Conservation (phyloP, 2,113 vertebrate genomes). For the Coracopsis vasa region DNA sequence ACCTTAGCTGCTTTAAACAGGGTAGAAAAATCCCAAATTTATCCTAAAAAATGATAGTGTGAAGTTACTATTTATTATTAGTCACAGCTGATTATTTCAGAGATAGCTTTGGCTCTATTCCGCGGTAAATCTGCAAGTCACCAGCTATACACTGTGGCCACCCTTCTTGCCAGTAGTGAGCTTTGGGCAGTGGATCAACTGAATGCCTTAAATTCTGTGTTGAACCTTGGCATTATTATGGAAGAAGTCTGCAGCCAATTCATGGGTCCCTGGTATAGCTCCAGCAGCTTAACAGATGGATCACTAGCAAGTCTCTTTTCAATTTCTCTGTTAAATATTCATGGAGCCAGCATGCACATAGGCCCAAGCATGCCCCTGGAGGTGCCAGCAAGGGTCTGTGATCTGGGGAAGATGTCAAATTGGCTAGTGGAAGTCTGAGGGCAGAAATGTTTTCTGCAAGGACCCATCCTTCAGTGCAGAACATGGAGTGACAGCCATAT, state of each 20-base stretch:
- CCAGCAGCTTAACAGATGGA: conserved; percentile 76
- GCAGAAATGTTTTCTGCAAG: conserved; percentile 54
- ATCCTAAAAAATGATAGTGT: neutral
- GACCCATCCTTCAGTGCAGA: conserved; percentile 58
- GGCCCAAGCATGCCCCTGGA: conserved; percentile 50
- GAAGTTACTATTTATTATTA: conserved; percentile 17
- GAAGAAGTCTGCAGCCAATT: conserved; percentile 67
- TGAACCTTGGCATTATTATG: conserved; percentile 62
- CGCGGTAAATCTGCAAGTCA: conserved; percentile 31
- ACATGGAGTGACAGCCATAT: conserved; percentile 45
- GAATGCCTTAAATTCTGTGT: conserved; percentile 62
- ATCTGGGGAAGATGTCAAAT: conserved; percentile 48
- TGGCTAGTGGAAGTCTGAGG: conserved; percentile 47
- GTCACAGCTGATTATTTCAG: conserved; percentile 35
- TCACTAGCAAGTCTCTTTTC: conserved; percentile 65
- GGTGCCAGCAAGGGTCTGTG: conserved; percentile 52
- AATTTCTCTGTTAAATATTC: conserved; percentile 77
- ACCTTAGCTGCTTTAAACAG: neutral
- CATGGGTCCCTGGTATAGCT: conserved; percentile 65
- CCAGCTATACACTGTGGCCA: neutral
- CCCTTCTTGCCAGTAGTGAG: conserved; percentile 1
- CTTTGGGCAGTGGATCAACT: conserved; percentile 59
- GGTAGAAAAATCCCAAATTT: conserved; percentile 13
- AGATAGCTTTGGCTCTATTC: conserved; percentile 42
- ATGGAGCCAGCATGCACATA: conserved; percentile 65